Evolutionary conservation across 2,888 invertebrate genomes (phyloP).

Genomic region (Cyclophora albipunctata): DNA sequence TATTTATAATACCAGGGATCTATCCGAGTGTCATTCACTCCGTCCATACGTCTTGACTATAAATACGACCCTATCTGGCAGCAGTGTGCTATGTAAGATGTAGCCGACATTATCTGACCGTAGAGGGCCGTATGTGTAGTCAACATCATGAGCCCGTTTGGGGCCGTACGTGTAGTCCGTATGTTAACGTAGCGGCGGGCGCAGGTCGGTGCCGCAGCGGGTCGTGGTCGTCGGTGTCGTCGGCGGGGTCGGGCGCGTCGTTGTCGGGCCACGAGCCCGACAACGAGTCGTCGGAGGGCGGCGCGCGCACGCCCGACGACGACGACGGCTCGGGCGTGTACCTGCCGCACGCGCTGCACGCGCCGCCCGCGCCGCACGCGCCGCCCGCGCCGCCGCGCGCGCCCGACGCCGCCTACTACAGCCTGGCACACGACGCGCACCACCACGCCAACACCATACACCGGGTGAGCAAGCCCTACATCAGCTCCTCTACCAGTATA

Average conservation of each 20-base stretch:
- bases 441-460: slow-evolving; percentile 64
- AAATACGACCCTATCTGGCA: neutral
- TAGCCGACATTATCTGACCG: no score
- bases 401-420: slow-evolving; percentile 45
- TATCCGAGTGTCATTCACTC: no score
- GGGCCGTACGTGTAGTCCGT: neutral
- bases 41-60: neutral
- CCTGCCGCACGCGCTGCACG: slow-evolving; percentile 77
- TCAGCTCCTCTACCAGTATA: no score
- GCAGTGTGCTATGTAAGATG: no score
- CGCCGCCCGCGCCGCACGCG: slow-evolving; percentile 36
- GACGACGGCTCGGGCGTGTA: slow-evolving; percentile 79
- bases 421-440: slow-evolving; percentile 58
- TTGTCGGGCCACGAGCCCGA: slow-evolving; percentile 84
- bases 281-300: slow-evolving; percentile 85
- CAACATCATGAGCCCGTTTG: no score
- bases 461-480: slow-evolving; percentile 52
- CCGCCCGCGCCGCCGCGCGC: slow-evolving; percentile 77
- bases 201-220: slow-evolving; percentile 81
- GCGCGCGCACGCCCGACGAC: slow-evolving; percentile 79
- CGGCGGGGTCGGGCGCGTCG: slow-evolving; percentile 72
- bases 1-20: no score
- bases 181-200: slow-evolving; percentile 4
- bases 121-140: no score
- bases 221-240: slow-evolving; percentile 83